Evolutionary conservation across 2,797 vertebrate genomes (phyloP).

Genomic region (Sebastes minor): DNA sequence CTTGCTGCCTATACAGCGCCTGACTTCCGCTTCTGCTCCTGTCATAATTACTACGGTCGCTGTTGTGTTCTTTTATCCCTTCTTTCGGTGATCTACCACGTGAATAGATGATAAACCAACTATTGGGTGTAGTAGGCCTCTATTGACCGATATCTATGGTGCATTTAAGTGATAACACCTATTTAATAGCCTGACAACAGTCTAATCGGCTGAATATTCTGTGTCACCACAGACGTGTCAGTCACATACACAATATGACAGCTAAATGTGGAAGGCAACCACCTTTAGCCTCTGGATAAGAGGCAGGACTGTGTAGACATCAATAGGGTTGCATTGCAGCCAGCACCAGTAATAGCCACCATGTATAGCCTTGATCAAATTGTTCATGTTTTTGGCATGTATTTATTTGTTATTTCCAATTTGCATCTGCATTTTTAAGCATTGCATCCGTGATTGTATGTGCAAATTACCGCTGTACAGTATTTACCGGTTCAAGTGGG

Average conservation of each 20-base stretch:
- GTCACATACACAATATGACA: neutral
- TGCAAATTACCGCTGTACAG: neutral
- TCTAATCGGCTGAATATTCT: neutral
- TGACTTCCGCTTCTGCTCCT: neutral
- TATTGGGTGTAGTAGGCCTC: neutral
- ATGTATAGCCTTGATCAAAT: neutral
- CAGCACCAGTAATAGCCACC: neutral
- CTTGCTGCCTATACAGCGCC: no score
- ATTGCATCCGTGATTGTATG: neutral
- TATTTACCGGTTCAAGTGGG: neutral
- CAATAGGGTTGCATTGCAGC: neutral
- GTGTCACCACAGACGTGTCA: neutral
- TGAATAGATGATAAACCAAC: neutral
- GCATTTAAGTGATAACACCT: no score
- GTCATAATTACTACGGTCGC: neutral
- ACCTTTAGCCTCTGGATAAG: neutral
- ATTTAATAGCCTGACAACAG: no score
- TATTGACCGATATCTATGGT: neutral
- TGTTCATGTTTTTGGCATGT: neutral
- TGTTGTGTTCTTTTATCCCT: neutral
- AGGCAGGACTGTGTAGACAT: neutral
- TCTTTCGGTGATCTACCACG: neutral
- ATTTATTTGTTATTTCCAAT: neutral
- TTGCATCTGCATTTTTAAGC: neutral
- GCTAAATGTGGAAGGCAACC: neutral